Evolutionary conservation across 2,888 invertebrate genomes (phyloP).

Genomic region (Chymomyza fuscimana): DNA sequence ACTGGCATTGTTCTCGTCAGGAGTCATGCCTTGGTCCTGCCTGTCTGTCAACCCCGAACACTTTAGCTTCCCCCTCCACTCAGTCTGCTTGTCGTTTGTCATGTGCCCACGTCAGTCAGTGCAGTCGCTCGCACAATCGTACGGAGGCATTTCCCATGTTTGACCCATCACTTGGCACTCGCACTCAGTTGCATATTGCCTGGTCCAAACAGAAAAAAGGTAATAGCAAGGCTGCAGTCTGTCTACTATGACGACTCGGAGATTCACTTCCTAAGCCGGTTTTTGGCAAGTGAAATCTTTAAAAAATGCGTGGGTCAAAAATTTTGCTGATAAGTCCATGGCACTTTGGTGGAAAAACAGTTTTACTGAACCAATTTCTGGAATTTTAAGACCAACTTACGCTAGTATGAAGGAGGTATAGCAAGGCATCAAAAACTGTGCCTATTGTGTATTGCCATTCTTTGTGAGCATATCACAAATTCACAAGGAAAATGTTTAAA

Average conservation of each 20-base stretch:
- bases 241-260: neutral
- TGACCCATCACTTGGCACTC: neutral
- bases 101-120: constrained; percentile 19
- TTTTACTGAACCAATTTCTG: too few relatives aligned
- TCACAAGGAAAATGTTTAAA: too few relatives aligned
- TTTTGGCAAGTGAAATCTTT: too few relatives aligned
- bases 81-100: constrained; percentile 23
- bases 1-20: neutral
- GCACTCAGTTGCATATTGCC: neutral
- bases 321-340: too few relatives aligned
- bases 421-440: too few relatives aligned
- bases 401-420: too few relatives aligned
- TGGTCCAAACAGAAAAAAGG: neutral
- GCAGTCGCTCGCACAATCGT: neutral
- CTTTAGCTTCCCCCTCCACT: constrained; percentile 9
- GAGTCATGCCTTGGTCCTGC: constrained; percentile 10
- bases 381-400: too few relatives aligned
- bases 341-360: too few relatives aligned
- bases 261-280: neutral
- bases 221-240: neutral
- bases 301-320: too few relatives aligned
- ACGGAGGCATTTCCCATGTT: neutral
- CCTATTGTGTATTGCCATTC: too few relatives aligned
- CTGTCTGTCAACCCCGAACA: constrained; percentile 33
- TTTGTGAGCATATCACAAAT: too few relatives aligned